Percentiles rank a stretch among this genome's conserved stretches.
These are phyloP conservation scores for Pan paniscus DNA, from an alignment of 2,113 vertebrate species.

Conservation along the genomic window DNA sequence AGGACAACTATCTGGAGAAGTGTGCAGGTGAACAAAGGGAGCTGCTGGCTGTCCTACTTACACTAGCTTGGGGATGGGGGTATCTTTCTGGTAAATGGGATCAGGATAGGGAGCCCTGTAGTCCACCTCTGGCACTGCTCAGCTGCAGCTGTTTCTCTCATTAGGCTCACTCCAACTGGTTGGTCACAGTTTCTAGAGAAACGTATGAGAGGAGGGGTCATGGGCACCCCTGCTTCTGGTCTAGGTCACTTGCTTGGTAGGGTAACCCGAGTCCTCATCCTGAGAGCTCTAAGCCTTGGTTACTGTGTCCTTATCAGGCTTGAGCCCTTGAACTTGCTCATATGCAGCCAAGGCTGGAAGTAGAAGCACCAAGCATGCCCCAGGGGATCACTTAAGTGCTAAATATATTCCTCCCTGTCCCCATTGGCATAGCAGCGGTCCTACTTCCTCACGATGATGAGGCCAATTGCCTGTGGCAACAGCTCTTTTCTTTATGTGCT, in stretches of 20 bases:
- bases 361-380: background rate
- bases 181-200: background rate
- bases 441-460: background rate
- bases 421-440: rapidly evolving
- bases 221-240: background rate
- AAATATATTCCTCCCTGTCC: too few species aligned
- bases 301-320: background rate
- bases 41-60: background rate
- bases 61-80: background rate
- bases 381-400: background rate
- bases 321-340: background rate
- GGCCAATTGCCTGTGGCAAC: background rate
- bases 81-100: background rate
- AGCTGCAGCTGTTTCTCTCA: background rate
- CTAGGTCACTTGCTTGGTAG: background rate
- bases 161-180: background rate
- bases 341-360: background rate
- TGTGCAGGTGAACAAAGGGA: too few species aligned
- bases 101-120: too few species aligned
- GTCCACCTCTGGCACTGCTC: background rate
- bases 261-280: background rate
- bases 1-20: background rate
- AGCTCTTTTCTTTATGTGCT: background rate
- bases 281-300: background rate
- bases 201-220: background rate